Percentiles rank a stretch among this genome's conserved stretches.
These are phyloP conservation scores for Steatocranus sp. DNA, from an alignment of 2,797 vertebrate species.

Conservation along the genomic window DNA sequence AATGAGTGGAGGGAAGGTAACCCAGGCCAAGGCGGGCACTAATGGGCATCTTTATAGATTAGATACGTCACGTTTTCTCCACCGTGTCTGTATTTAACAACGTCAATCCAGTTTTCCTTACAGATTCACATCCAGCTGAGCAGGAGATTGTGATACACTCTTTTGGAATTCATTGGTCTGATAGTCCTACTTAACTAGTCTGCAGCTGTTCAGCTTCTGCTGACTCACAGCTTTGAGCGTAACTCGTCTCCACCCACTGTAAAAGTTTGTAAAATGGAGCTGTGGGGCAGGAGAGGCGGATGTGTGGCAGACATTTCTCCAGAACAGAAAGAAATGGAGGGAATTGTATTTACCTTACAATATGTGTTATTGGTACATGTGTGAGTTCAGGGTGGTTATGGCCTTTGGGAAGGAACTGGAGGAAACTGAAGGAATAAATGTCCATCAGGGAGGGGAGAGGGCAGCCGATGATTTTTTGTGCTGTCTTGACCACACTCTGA, in stretches of 20 bases:
- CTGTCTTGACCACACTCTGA: accelerated
- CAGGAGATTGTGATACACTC: not conserved
- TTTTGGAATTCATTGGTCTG: not conserved
- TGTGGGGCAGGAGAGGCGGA: not conserved
- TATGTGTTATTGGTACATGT: accelerated
- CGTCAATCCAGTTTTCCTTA: accelerated
- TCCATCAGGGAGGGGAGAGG: not conserved
- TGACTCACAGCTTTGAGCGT: accelerated
- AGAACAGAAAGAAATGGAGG: not conserved
- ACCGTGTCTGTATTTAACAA: not conserved
- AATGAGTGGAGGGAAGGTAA: not conserved
- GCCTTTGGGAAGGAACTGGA: not conserved
- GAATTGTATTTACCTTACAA: not conserved
- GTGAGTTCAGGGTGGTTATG: not conserved
- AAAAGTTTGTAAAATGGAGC: not conserved
- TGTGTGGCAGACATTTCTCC: not conserved
- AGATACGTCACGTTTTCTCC: not conserved
- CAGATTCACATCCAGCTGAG: not conserved
- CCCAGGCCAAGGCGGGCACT: not conserved
- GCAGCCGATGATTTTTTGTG: not conserved
- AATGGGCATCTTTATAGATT: not conserved
- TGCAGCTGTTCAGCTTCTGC: not conserved
- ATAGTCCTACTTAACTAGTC: not conserved
- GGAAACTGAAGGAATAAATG: not conserved
- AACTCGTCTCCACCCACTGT: not conserved